Base-by-base conservation (phyloP, 2,113 vertebrate species). In the Electrona antarctica region DNA sequence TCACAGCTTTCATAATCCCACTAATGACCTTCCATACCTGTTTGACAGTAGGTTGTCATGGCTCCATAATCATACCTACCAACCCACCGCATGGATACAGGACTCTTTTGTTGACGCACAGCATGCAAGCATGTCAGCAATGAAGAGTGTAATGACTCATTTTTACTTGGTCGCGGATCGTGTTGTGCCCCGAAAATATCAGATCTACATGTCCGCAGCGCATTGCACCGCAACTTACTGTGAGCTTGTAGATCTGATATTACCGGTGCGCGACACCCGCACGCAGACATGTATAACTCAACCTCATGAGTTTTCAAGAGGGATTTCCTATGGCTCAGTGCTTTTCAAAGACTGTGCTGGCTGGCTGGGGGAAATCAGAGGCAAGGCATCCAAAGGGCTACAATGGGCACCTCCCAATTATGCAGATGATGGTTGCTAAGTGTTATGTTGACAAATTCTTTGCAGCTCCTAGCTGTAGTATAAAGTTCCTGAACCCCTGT, bases 1-100 rank as follows among this genome's bases (percentile, higher is more conserved):
- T 67, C 56, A 45, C 60, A 13, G 72, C 60, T 73, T 6, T 0
- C 56, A 60, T 79, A 70, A 86, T 74, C 76, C 71, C 64, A 46
- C 69, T 56, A 60, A 52, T 66, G 80, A 80, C 78, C 64, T 48
- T 79, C 62, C 45, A 68, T 75, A 78, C 69, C 68, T 46, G 73
- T 73, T 79, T 73, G 76, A 64, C 78, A 69, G 70, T 41, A 1
- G 57, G 82, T 76, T 69, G 76, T 76, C 68, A 79, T 74, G 79
- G 81, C 81, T 77, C 64, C 71, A 68, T 57, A 70, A 79, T 82
- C 74, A 77, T 56, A 74, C 33, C 33, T 41, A 41, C 33, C 33
- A 41, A 41, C 33, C 33, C 33, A 41, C 33, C 7, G 70, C 52
- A 29, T 50, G 66, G 70, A 74, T 74, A 76, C 70, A 77, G 60